These are phyloP conservation scores for Tautogolabrus adspersus DNA, from an alignment of 2,113 vertebrate species.

Conservation along the genomic window DNA sequence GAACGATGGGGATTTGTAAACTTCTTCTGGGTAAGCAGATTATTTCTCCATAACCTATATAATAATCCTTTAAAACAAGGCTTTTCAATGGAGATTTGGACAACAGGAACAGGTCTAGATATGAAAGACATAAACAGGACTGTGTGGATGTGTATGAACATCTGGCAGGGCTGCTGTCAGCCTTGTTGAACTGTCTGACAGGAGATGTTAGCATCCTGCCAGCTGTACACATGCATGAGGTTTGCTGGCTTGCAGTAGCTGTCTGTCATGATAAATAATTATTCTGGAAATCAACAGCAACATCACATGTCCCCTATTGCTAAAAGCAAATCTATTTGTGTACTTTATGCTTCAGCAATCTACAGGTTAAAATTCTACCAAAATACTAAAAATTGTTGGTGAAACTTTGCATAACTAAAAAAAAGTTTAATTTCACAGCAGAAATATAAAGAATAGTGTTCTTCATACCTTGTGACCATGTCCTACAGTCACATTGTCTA, in stretches of 20 bases:
- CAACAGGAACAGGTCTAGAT: slow-evolving; percentile 31
- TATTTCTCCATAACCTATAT: neutral
- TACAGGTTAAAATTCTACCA: no score
- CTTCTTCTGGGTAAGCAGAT: neutral
- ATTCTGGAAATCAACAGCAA: slow-evolving; percentile 24
- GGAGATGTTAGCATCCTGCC: slow-evolving; percentile 10
- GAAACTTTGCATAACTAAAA: no score
- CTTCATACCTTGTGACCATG: no score
- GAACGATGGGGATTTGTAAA: neutral
- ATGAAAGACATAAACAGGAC: slow-evolving; percentile 8
- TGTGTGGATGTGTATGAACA: slow-evolving; percentile 29
- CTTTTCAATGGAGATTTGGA: neutral
- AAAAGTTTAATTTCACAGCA: no score
- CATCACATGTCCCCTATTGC: neutral
- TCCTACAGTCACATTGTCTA: no score
- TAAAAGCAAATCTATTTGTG: no score
- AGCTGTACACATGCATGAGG: slow-evolving; percentile 15
- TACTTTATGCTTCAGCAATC: no score
- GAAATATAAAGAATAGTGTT: no score
- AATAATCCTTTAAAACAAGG: neutral
- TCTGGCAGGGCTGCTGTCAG: slow-evolving; percentile 52
- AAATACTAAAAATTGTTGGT: no score
- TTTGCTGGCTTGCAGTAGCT: slow-evolving; percentile 20
- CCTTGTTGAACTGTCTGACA: slow-evolving; percentile 26
- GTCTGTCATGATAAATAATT: slow-evolving; percentile 29